phyloP scores from a whole-genome alignment of 2,797 vertebrate genomes.

The Dendrocincla tyrannina region DNA sequence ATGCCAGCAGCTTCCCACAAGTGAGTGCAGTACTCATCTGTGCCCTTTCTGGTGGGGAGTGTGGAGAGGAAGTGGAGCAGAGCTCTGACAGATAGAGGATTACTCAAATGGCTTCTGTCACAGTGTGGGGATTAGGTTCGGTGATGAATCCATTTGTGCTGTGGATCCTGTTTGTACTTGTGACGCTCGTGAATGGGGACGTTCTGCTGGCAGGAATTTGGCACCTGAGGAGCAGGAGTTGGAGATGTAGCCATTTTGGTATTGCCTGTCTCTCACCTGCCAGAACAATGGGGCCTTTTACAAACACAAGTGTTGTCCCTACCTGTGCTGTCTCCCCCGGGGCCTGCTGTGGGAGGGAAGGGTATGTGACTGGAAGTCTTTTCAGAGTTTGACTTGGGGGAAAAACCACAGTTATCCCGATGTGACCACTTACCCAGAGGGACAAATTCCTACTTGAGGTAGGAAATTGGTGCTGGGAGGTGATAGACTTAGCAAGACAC shows the following conservation, averaged over 20 bases:
- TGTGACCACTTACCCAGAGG: not conserved
- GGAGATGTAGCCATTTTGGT: not conserved
- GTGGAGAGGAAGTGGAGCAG: not conserved
- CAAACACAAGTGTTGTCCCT: not conserved
- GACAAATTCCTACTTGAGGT: not conserved
- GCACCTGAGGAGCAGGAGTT: not conserved
- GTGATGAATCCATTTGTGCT: constrained; percentile 18
- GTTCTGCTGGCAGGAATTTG: constrained; percentile 22
- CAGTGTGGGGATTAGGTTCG: constrained; percentile 20
- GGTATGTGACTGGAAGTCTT: not conserved
- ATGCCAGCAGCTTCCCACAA: constrained; percentile 45
- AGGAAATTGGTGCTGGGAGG: not conserved
- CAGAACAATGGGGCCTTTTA: constrained; percentile 1
- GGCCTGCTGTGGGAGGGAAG: not conserved
- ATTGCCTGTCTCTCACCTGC: not conserved
- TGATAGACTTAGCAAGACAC: not conserved
- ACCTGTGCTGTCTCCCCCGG: not conserved
- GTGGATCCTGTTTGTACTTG: constrained; percentile 23
- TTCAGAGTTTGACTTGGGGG: not conserved
- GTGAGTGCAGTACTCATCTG: not conserved
- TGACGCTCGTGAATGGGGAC: not conserved
- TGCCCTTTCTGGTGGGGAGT: not conserved
- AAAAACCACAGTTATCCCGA: not conserved
- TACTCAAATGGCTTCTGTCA: constrained; percentile 22
- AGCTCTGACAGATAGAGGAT: constrained; percentile 9